Evolutionary conservation across 2,113 vertebrate genomes (phyloP), one percentile per base, ranked within the genome.

Genomic region (Eidolon helvum): DNA sequence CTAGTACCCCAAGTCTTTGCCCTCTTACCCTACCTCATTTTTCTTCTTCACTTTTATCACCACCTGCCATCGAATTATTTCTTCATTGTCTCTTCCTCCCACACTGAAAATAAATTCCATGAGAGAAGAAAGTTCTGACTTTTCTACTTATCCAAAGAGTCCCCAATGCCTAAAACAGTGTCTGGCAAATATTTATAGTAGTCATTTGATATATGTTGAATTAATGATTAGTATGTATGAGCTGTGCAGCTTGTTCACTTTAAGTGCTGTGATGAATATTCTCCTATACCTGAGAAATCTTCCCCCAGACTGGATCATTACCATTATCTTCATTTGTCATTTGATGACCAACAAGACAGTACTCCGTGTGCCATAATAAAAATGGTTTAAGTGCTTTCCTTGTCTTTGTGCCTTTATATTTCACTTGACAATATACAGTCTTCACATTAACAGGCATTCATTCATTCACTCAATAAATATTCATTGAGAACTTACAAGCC

Each of bases 401-500:
- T 38, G 28, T 63, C 22, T 35, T 26, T 66, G 35, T 89, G 11
- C 57, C 71, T 85, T 89, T 63, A 61, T 75, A 48, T 92, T 94
- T 90, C 74, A 75, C 48, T 69, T 88, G 74, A 92, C 3, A 91
- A 19, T 89, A 35, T 77, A 30, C 11, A 77, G 57, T 82, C 66
- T 90, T 87, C 74, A 90, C 19, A 50, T 78, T 87, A 92, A 50
- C 16, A 77, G 40, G 24, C 21, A 92, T 75, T 90, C 33, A 78
- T 40, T 80, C 40, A 72, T 80, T 87, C 57, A 94, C 90, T 90
- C 94, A 87, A 24, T 74, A 75, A 94, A 33, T 66, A 92, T 63
- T 68, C 26, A 15, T 21, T 72, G 50, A 78, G 33, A 95, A 93
- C 14, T 82, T 86, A 75, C 4, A 65, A 89, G 30, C 78, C 24